phyloP scores from a whole-genome alignment of 2,888 invertebrate genomes.

The Bhutanitis thaidina region DNA sequence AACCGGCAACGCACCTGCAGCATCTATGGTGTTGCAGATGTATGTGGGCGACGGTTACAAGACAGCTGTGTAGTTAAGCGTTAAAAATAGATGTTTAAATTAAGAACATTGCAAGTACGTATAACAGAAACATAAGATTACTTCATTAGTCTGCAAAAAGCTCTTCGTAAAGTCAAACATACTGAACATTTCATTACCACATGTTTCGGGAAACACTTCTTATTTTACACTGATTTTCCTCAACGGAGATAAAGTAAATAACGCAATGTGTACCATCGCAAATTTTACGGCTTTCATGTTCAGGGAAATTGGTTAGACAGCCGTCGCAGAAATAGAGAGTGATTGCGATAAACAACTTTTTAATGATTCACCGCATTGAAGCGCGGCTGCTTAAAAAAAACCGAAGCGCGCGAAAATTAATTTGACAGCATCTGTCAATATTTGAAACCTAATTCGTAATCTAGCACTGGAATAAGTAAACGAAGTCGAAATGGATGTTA shows the following conservation, averaged over 20 bases:
- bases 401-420: not conserved
- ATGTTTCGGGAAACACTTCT: not conserved
- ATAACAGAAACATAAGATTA: too few species aligned
- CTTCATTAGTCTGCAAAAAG: too few species aligned
- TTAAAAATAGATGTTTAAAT: too few species aligned
- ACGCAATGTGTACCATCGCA: not conserved
- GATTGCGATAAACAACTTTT: conserved; percentile 34
- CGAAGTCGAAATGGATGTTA: not conserved
- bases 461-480: too few species aligned
- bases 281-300: conserved; percentile 15
- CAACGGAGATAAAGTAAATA: conserved; percentile 3
- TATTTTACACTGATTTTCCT: conserved; percentile 13
- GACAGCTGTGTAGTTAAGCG: too few species aligned
- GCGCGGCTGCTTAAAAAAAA: not conserved
- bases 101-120: too few species aligned
- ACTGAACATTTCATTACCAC: not conserved
- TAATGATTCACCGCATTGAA: not conserved
- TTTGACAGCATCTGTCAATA: not conserved
- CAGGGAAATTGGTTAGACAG: conserved; percentile 25
- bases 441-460: not conserved
- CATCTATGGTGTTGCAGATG: too few species aligned
- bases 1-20: too few species aligned
- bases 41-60: too few species aligned
- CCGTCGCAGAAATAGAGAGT: conserved; percentile 25
- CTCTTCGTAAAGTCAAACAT: conserved; percentile 6